Percentiles rank a stretch among this genome's conserved stretches.
These are phyloP conservation scores for Eupleurogrammus muticus DNA, from an alignment of 2,797 vertebrate species.

Conservation along the genomic window DNA sequence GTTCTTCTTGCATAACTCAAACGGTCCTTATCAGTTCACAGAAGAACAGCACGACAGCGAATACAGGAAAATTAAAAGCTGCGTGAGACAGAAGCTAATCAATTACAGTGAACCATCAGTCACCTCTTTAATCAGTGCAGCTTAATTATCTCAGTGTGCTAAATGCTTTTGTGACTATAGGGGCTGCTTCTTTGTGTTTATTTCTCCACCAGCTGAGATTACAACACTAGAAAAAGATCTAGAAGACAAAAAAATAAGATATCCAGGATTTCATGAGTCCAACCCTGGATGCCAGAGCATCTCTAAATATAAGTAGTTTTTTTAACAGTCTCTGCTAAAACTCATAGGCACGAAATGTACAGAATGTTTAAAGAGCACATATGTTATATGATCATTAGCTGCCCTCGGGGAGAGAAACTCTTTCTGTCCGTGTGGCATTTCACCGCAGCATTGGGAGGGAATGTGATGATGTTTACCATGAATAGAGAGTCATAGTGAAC, in stretches of 20 bases:
- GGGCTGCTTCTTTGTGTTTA: neutral
- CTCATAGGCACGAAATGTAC: conserved; percentile 1
- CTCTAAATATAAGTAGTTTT: neutral
- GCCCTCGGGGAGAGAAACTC: conserved; percentile 5
- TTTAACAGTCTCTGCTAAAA: neutral
- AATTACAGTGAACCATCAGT: neutral
- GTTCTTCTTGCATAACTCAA: neutral
- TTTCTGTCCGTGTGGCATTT: conserved; percentile 12
- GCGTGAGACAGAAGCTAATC: neutral
- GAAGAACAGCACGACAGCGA: neutral
- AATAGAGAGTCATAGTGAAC: conserved; percentile 46
- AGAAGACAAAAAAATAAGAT: too few relatives aligned
- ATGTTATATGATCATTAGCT: neutral
- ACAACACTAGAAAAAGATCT: neutral
- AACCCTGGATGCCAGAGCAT: neutral
- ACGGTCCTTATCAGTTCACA: neutral
- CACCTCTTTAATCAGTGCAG: neutral
- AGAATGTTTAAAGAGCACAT: conserved; percentile 8
- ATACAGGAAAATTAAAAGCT: neutral
- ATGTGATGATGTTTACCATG: conserved; percentile 42
- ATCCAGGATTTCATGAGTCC: too few relatives aligned
- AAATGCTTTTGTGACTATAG: neutral
- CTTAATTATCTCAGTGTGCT: neutral
- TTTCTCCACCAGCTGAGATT: neutral
- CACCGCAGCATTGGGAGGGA: conserved; percentile 20